Conservation (phyloP, 2,888 invertebrate species). For the Macrosiphum euphorbiae region DNA sequence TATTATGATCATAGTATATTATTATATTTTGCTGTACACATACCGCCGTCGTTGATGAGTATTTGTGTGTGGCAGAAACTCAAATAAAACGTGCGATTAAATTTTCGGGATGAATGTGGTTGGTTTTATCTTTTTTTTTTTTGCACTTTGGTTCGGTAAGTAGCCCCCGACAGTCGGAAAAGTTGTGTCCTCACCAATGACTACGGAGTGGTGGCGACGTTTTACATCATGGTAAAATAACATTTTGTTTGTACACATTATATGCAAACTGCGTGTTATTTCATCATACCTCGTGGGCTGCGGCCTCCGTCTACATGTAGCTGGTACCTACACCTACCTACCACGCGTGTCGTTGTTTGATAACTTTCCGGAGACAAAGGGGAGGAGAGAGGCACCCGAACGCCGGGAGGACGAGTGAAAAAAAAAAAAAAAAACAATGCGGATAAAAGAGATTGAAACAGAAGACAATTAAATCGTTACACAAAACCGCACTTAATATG, state of each 20-base stretch:
- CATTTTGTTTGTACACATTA: neutral
- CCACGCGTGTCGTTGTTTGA: neutral
- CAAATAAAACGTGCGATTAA: conserved; percentile 30
- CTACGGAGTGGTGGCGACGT: neutral
- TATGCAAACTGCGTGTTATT: conserved; percentile 6
- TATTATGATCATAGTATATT: no score
- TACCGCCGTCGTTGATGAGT: neutral
- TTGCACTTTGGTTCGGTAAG: neutral
- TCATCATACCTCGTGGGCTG: neutral
- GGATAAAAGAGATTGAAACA: neutral
- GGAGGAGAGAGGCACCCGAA: neutral
- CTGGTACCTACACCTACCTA: neutral
- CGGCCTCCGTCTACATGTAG: neutral
- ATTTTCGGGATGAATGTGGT: neutral
- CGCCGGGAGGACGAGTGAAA: neutral
- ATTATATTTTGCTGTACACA: neutral
- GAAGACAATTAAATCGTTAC: conserved; percentile 55
- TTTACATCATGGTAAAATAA: neutral
- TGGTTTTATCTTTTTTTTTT: neutral
- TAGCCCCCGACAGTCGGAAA: neutral
- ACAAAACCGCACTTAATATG: conserved; percentile 59
- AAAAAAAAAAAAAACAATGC: neutral
- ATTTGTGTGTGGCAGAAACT: neutral
- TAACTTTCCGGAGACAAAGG: conserved; percentile 27
- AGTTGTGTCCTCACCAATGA: neutral